Conservation (phyloP, 1,140 invertebrate species). For the Coelopa frigida region DNA sequence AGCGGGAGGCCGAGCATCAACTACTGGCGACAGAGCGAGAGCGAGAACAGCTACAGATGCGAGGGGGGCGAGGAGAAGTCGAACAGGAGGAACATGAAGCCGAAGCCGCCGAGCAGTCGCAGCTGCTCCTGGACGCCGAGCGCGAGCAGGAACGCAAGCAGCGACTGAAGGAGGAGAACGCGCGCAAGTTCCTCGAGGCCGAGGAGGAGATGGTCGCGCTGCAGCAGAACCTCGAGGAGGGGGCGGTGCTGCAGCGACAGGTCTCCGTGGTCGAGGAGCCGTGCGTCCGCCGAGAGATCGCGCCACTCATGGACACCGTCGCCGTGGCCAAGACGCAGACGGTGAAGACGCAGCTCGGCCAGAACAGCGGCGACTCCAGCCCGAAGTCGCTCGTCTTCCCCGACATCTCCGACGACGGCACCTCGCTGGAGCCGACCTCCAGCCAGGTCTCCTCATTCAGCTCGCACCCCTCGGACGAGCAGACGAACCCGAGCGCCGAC, state of each 20-base stretch:
- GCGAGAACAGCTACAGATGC: neutral
- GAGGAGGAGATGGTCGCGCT: slow-evolving; percentile 39
- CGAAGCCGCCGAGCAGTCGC: slow-evolving; percentile 4
- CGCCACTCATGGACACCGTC: too few relatives aligned
- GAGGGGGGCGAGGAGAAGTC: slow-evolving; percentile 4
- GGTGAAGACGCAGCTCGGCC: slow-evolving; percentile 38
- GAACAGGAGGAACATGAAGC: slow-evolving; percentile 12
- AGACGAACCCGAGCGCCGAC: slow-evolving; percentile 1
- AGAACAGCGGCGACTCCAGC: slow-evolving; percentile 20
- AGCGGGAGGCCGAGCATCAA: slow-evolving; percentile 13
- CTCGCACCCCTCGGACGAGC: slow-evolving; percentile 29
- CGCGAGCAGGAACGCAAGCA: slow-evolving; percentile 22
- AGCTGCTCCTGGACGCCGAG: slow-evolving; percentile 20
- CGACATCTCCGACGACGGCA: slow-evolving; percentile 34
- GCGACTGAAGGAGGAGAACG: slow-evolving; percentile 39
- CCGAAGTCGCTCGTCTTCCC: slow-evolving; percentile 31
- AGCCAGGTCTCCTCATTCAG: slow-evolving; percentile 37
- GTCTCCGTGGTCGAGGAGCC: slow-evolving; percentile 26
- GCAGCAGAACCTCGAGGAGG: slow-evolving; percentile 25
- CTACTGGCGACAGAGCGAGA: slow-evolving; percentile 2
- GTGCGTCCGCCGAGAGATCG: slow-evolving; percentile 26
- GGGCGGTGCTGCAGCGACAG: slow-evolving; percentile 3
- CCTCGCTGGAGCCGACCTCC: slow-evolving; percentile 35
- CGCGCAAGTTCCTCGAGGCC: slow-evolving; percentile 33
- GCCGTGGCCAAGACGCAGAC: slow-evolving; percentile 18